Conservation (phyloP, 2,888 invertebrate species). For the Chydorus sphaericus region DNA sequence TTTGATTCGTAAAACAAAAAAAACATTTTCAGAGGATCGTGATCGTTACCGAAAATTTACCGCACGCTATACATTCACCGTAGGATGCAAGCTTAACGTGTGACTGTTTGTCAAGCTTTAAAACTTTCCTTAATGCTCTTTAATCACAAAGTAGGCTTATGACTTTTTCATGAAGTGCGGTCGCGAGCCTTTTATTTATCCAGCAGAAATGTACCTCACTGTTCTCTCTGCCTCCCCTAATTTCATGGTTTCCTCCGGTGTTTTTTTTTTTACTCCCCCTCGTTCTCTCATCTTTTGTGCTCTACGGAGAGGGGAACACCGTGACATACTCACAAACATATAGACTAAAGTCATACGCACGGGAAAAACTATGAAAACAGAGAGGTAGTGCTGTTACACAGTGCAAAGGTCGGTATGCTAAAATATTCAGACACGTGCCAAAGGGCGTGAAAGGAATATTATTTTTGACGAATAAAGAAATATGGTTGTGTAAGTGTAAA, state of each 20-base stretch:
- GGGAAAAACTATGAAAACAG: background rate
- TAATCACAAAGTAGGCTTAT: constrained; percentile 5
- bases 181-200: constrained; percentile 2
- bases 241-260: background rate
- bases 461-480: no score
- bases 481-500: no score
- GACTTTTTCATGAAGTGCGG: constrained; percentile 11
- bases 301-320: background rate
- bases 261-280: background rate
- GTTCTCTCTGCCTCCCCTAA: background rate
- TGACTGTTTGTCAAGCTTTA: constrained; percentile 2
- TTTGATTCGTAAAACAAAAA: no score
- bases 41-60: no score
- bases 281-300: background rate
- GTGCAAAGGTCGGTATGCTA: background rate
- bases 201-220: background rate
- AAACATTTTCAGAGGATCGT: no score
- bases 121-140: background rate
- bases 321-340: background rate
- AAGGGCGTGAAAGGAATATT: constrained; percentile 1
- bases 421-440: constrained; percentile 7
- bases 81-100: no score
- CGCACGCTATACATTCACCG: no score
- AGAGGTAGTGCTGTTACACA: background rate
- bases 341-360: background rate